Evolutionary conservation across 2,113 vertebrate species (phyloP).

Genomic region (Sinocyclocheilus maitianheensis): DNA sequence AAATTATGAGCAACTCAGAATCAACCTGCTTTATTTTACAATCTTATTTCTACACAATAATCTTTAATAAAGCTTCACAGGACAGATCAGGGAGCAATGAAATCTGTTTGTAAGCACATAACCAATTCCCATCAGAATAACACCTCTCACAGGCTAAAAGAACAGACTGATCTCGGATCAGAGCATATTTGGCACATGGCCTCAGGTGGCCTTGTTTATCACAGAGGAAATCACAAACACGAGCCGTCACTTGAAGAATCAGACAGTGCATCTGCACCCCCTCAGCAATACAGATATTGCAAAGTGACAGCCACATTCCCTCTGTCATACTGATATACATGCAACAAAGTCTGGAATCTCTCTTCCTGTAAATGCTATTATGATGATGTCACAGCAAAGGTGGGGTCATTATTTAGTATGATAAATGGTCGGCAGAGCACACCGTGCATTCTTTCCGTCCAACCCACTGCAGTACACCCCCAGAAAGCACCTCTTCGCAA

Average conservation of each 20-base stretch:
- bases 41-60: neutral
- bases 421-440: constrained; percentile 73
- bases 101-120: neutral
- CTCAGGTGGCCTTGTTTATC: constrained; percentile 49
- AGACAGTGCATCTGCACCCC: constrained; percentile 17
- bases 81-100: constrained; percentile 9
- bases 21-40: neutral
- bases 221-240: constrained; percentile 37
- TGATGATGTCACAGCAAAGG: constrained; percentile 72
- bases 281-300: constrained; percentile 10
- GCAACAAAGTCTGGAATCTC: constrained; percentile 21
- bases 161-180: constrained; percentile 7
- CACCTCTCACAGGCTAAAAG: constrained; percentile 15
- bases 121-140: constrained; percentile 15
- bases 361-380: constrained; percentile 58
- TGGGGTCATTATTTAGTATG: constrained; percentile 73
- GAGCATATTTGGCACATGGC: neutral
- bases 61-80: constrained; percentile 13
- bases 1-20: neutral
- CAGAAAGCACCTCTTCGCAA: constrained; percentile 57
- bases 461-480: constrained; percentile 56
- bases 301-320: constrained; percentile 40
- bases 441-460: constrained; percentile 55
- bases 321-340: constrained; percentile 29
- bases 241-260: constrained; percentile 36